Conservation (phyloP, 2,888 invertebrate genomes). For the Cerceris ruficornis region DNA sequence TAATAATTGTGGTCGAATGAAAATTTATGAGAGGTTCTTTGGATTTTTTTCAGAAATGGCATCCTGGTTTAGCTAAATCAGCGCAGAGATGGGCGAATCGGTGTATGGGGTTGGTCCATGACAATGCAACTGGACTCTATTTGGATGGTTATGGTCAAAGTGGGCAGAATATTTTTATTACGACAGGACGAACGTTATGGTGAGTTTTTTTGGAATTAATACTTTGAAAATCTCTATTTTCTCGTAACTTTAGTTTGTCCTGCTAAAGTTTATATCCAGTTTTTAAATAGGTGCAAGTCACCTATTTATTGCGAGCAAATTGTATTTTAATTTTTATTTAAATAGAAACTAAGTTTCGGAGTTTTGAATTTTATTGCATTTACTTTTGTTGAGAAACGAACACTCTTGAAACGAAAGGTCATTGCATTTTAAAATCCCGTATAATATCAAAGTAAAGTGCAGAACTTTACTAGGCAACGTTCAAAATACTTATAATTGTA, state of each 20-base stretch:
- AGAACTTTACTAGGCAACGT: slow-evolving; percentile 13
- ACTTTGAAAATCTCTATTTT: not conserved
- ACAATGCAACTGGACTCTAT: slow-evolving; percentile 86
- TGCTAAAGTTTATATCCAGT: too few relatives aligned
- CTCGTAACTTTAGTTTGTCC: too few relatives aligned
- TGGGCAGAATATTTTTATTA: slow-evolving; percentile 92
- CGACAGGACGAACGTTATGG: slow-evolving; percentile 92
- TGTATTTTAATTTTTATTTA: too few relatives aligned
- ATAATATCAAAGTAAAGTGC: slow-evolving; percentile 6
- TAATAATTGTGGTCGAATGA: not conserved
- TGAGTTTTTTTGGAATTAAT: slow-evolving; percentile 77
- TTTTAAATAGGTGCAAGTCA: too few relatives aligned
- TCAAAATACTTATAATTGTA: slow-evolving; percentile 28
- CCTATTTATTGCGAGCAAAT: too few relatives aligned
- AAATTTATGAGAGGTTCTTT: not conserved
- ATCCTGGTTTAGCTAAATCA: slow-evolving; percentile 86
- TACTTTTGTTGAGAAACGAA: too few relatives aligned
- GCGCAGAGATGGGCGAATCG: slow-evolving; percentile 90
- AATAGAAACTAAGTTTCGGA: not conserved
- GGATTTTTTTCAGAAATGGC: slow-evolving; percentile 86
- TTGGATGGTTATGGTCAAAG: slow-evolving; percentile 88
- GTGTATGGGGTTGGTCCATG: slow-evolving; percentile 88
- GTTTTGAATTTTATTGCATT: not conserved
- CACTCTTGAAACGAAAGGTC: not conserved
- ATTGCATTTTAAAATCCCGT: slow-evolving; percentile 7